Evolutionary conservation across 2,888 invertebrate species (phyloP), one percentile per base, ranked within the genome.

Genomic region (Euproctis similis): DNA sequence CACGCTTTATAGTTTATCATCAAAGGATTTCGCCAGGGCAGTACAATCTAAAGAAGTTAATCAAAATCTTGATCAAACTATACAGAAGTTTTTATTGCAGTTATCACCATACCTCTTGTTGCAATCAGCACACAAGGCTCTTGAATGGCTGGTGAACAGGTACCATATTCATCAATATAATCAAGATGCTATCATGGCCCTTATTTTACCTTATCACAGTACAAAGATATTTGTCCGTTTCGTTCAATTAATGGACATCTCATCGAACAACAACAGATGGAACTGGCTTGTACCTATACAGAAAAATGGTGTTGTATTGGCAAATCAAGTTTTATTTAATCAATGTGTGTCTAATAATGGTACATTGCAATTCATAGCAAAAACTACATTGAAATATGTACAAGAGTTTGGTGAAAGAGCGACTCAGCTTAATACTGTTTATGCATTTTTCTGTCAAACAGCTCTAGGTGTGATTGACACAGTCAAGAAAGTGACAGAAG

Each of bases 111-210:
- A 96, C 65, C 91, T 98, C 46, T 85, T 95, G 26, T 76, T 96
- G 0, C 92, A 92, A 50, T 88, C 95, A 0, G 68, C 88, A 0
- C 95, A 97, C 45, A 95, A 97, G 81, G 92, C 96, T 1, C 69
- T 99, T 24, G 99, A 99, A 84, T 99, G 98, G 98, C 86, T 99
- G 2, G 89, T 98, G 24, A 89, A 94, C 55, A 89, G 97, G 46
- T 97, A 92, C 64, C 90, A 92, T 43, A 92, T 98, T 36, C 93
- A 98, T 53, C 87, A 92, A 29, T 98, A 92, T 70, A 98, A 98
- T 61, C 88, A 89, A 31, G 90, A 94, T 57, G 90, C 90, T 1
- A 84, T 98, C 20, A 81, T 98, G 53, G 86, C 90, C 36, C 81
- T 95, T 5, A 92, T 95, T 30, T 71, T 99, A 30, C 98, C 98